Evolutionary conservation across 1,140 invertebrate genomes (phyloP).

Genomic region (Scylla paramamosain): DNA sequence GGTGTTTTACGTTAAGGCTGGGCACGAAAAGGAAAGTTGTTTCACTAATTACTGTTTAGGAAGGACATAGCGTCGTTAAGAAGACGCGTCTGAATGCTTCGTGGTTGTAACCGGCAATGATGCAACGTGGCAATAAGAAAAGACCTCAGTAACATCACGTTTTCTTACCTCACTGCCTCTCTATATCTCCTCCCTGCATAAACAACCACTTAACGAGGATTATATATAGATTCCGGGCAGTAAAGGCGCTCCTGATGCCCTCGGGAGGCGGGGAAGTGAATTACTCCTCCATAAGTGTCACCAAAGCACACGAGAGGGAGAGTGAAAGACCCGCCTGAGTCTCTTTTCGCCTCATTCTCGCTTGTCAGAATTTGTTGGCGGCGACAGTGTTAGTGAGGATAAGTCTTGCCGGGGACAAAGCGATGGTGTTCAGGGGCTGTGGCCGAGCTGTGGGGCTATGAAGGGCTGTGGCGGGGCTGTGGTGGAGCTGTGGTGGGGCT

Average conservation of each 20-base stretch:
- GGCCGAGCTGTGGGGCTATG: not conserved
- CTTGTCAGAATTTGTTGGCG: constrained; percentile 8
- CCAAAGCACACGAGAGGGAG: not conserved
- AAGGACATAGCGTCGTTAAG: too few species aligned
- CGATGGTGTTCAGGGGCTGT: not conserved
- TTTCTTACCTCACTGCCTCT: not conserved
- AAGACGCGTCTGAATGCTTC: too few species aligned
- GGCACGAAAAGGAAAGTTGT: too few species aligned
- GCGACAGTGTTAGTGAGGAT: not conserved
- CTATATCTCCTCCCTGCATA: not conserved
- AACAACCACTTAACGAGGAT: not conserved
- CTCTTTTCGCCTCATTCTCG: not conserved
- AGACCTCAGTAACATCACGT: not conserved
- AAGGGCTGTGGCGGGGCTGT: too few species aligned
- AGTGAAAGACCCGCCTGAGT: not conserved
- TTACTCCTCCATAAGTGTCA: not conserved
- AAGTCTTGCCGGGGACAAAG: not conserved
- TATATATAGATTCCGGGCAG: not conserved
- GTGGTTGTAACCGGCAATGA: too few species aligned
- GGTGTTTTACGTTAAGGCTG: too few species aligned
- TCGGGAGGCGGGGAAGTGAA: not conserved
- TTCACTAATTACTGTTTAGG: too few species aligned
- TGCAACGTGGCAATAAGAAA: not conserved
- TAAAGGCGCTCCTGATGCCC: not conserved
- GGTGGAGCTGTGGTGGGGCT: too few species aligned